A percentile compares a stretch with the other conserved stretches of the same genome.
These are phyloP conservation scores for Ceratitis capitata DNA, from an alignment of 1,140 invertebrate genomes.

Conservation along the genomic window DNA sequence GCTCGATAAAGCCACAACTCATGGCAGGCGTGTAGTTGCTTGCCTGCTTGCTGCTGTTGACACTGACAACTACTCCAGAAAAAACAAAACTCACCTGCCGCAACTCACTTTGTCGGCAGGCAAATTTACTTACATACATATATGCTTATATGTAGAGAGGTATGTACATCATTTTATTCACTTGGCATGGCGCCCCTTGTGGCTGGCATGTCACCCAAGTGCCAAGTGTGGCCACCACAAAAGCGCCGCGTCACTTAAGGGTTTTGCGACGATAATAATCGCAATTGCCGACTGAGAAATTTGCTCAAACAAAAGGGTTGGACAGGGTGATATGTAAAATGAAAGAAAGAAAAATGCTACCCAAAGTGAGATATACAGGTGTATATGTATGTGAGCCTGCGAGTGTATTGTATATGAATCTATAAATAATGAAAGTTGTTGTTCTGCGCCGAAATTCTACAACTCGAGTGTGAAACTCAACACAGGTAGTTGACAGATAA, in stretches of 20 bases:
- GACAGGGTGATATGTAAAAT: background rate
- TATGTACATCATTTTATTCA: no score
- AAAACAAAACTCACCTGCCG: background rate
- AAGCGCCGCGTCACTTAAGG: conserved; percentile 8
- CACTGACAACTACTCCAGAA: background rate
- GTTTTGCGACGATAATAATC: conserved; percentile 22
- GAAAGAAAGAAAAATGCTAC: background rate
- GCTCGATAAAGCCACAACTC: background rate
- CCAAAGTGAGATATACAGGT: background rate
- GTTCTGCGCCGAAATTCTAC: conserved; percentile 15
- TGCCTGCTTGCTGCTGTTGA: background rate
- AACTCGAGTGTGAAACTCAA: background rate
- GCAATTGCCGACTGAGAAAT: conserved; percentile 12
- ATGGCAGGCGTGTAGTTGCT: background rate
- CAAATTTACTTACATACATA: no score
- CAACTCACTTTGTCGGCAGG: background rate
- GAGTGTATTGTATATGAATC: background rate
- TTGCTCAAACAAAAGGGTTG: background rate
- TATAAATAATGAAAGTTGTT: background rate
- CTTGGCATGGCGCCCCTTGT: background rate
- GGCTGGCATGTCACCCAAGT: background rate
- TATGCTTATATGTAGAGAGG: no score
- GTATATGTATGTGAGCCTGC: background rate
- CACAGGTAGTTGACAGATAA: conserved; percentile 2
- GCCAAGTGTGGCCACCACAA: conserved; percentile 35